Evolutionary conservation across 1,140 invertebrate species (phyloP), one percentile per base, ranked within the genome.

Genomic region (Apis mellifera): DNA sequence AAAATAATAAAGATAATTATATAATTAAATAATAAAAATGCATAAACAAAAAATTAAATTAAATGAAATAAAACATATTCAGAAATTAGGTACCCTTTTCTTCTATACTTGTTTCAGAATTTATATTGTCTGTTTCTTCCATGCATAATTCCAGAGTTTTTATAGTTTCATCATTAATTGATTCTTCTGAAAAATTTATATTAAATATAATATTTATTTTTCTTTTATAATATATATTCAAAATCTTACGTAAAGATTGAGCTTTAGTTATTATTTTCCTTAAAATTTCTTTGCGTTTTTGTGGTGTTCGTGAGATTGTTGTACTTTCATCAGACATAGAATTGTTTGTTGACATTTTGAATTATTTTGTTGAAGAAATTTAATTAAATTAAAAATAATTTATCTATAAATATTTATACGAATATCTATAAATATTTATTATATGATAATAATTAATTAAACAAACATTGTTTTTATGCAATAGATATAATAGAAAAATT

Each of bases 51-150:
- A 64, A 48, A 68, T 54, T 64, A 42, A n/a, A 66, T 64, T 32
- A 69, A 72, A 21, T 52, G 17, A 54, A 26, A 77, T 42, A 66
- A 26, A 26, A 83, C 50, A 64, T 66, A 23, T n/a, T 60, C 32
- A 17, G 2, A 4, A 19, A 2, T 13, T 76, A 26, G 32, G 15
- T 89, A 92, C 91, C 72, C 86, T 92, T 92, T 60, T 92, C 90
- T 42, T 87, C 71, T 9, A 90, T 0, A 48, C 59, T 88, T 60
- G 85, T 89, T 74, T 92, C 89, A 17, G 71, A n/a, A 68, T 86
- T 86, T 59, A 92, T 87, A 23, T 32, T 50, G 26, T 92, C 90
- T 21, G 77, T 86, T 83, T 91, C 65, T 55, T 77, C 55, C 50
- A 91, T 87, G 9, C 84, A 84, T 48, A 83, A 23, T 50, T 90